These are phyloP conservation scores for Indicator indicator DNA, from an alignment of 2,113 vertebrate species.

Conservation along the genomic window DNA sequence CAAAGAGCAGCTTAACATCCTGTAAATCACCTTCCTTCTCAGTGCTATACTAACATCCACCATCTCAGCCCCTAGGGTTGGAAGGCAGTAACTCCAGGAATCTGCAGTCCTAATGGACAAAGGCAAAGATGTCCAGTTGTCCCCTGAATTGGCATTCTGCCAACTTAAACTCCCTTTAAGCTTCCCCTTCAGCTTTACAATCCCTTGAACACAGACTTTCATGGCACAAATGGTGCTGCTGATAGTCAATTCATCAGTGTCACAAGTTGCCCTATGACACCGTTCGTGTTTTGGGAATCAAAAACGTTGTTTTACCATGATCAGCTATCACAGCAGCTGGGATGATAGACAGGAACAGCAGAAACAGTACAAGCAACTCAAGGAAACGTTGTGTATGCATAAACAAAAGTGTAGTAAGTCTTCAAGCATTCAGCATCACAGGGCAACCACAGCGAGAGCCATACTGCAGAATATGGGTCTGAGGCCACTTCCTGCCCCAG, in stretches of 20 bases:
- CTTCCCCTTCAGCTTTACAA: neutral
- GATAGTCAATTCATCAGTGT: neutral
- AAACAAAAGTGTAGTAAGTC: neutral
- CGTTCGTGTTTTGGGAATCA: neutral
- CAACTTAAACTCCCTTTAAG: neutral
- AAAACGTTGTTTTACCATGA: neutral
- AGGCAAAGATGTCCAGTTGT: neutral
- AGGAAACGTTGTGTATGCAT: neutral
- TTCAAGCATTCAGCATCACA: neutral
- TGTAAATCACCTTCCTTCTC: neutral
- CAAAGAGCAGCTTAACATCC: neutral
- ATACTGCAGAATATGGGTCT: neutral
- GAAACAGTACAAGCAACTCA: neutral
- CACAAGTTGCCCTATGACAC: neutral
- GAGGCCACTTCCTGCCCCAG: neutral
- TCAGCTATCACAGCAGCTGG: neutral
- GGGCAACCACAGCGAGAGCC: neutral
- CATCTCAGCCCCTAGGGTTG: neutral
- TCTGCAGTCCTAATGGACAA: neutral
- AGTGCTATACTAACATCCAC: neutral
- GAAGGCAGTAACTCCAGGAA: neutral
- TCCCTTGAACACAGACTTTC: neutral
- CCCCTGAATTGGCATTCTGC: neutral
- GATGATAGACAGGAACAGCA: neutral
- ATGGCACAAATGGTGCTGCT: neutral